Percentiles rank a stretch among this genome's conserved stretches.
These are phyloP conservation scores for Urosaurus nigricauda DNA, from an alignment of 2,797 vertebrate species.

Conservation along the genomic window DNA sequence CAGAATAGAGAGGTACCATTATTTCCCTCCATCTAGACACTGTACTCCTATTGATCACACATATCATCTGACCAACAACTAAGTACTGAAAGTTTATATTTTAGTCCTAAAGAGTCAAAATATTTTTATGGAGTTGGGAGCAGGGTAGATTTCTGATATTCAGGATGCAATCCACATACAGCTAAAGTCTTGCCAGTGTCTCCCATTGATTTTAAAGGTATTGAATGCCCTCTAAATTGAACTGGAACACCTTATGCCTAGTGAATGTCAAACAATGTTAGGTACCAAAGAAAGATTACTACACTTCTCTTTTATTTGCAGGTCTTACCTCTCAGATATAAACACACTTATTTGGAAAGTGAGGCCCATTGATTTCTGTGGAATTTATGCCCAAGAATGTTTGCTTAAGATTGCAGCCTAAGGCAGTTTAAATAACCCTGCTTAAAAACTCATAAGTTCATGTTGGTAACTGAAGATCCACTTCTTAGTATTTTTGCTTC, in stretches of 20 bases:
- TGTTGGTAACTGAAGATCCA: slow-evolving; percentile 14
- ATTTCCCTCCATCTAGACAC: too few species aligned
- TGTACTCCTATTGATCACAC: neutral
- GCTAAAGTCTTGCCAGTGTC: neutral
- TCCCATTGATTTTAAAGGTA: slow-evolving; percentile 11
- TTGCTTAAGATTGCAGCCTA: slow-evolving; percentile 33
- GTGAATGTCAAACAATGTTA: slow-evolving; percentile 30
- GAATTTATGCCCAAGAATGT: slow-evolving; percentile 17
- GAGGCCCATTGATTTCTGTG: slow-evolving; percentile 39
- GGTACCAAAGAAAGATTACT: slow-evolving; percentile 2
- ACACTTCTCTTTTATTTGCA: slow-evolving; percentile 30
- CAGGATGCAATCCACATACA: neutral
- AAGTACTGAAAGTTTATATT: neutral
- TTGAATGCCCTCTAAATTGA: slow-evolving; percentile 12
- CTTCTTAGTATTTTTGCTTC: neutral
- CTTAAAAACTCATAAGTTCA: slow-evolving; percentile 38
- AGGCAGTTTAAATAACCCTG: slow-evolving; percentile 37
- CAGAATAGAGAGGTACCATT: too few species aligned
- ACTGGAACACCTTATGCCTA: neutral
- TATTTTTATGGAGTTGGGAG: neutral
- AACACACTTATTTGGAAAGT: slow-evolving; percentile 22
- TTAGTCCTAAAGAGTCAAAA: neutral
- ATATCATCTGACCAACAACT: neutral
- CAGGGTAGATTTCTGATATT: neutral
- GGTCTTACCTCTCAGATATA: slow-evolving; percentile 16